These are phyloP conservation scores for Cheilosia variabilis DNA, from an alignment of 2,888 invertebrate genomes.

Conservation along the genomic window DNA sequence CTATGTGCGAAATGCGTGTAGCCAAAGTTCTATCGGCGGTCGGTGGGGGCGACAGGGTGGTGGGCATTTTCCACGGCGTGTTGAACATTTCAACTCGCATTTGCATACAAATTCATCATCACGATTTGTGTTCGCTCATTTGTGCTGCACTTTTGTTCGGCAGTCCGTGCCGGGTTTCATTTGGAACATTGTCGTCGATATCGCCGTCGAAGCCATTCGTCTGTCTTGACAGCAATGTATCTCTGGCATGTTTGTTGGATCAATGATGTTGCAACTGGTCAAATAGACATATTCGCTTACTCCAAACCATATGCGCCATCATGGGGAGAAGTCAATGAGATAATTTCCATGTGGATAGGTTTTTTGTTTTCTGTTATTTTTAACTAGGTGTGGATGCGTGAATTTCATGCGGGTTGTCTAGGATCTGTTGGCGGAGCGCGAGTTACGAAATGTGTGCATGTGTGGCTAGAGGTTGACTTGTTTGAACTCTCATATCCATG, in stretches of 20 bases:
- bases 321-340: conserved; percentile 60
- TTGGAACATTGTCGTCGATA: conserved; percentile 16
- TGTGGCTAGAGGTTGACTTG: conserved; percentile 41
- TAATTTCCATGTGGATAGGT: conserved; percentile 54
- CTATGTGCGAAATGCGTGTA: conserved; percentile 19
- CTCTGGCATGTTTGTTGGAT: conserved; percentile 40
- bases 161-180: neutral
- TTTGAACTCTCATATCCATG: conserved; percentile 48
- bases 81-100: conserved; percentile 71
- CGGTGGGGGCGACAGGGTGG: conserved; percentile 15
- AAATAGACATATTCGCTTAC: conserved; percentile 24
- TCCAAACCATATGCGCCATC: conserved; percentile 1
- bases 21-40: conserved; percentile 31
- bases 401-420: conserved; percentile 49
- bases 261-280: conserved; percentile 63
- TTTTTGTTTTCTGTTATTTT: conserved; percentile 15
- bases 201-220: conserved; percentile 11
- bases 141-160: conserved; percentile 36
- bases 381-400: conserved; percentile 51
- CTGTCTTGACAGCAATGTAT: conserved; percentile 58
- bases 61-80: conserved; percentile 66
- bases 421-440: conserved; percentile 5
- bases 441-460: conserved; percentile 33
- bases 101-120: conserved; percentile 74
- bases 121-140: conserved; percentile 53